A percentile compares a stretch with the other conserved stretches of the same genome.
phyloP scores from a whole-genome alignment of 2,888 invertebrate genomes.

The Xanthia togata region DNA sequence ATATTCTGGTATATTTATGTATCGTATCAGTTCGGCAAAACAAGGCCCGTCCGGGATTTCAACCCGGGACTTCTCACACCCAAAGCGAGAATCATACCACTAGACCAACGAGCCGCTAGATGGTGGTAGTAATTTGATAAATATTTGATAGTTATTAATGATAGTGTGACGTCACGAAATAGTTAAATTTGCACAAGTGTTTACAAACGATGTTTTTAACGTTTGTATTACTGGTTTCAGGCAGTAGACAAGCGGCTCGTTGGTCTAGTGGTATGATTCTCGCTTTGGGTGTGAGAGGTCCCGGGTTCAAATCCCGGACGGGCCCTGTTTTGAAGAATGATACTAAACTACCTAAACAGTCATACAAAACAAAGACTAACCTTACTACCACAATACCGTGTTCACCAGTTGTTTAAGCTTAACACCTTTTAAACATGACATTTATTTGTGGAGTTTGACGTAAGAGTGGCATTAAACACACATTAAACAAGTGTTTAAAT shows the following conservation, averaged over 20 bases:
- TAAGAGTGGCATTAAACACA: too few relatives aligned
- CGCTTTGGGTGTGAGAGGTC: constrained; percentile 90
- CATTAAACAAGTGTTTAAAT: too few relatives aligned
- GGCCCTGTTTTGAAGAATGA: constrained; percentile 76
- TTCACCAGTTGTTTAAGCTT: too few relatives aligned
- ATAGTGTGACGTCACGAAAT: constrained; percentile 7
- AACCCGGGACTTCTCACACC: constrained; percentile 90
- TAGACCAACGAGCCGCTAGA: constrained; percentile 54
- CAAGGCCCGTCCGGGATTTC: constrained; percentile 87
- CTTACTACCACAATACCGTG: too few relatives aligned
- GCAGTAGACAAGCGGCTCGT: constrained; percentile 77
- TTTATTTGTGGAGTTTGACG: too few relatives aligned
- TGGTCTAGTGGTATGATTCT: constrained; percentile 90
- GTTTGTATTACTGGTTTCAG: constrained; percentile 4
- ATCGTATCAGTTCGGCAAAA: neutral
- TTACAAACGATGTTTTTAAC: neutral
- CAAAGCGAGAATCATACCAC: constrained; percentile 90
- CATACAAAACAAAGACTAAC: too few relatives aligned
- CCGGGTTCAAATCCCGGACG: constrained; percentile 91
- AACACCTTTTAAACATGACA: too few relatives aligned
- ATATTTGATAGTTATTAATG: neutral
- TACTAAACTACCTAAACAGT: neutral
- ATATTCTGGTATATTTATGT: neutral
- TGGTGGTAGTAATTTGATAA: neutral
- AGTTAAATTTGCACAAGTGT: constrained; percentile 18